Evolutionary conservation across 2,888 invertebrate genomes (phyloP), one percentile per base, ranked within the genome.

Genomic region (Netelia melanura): DNA sequence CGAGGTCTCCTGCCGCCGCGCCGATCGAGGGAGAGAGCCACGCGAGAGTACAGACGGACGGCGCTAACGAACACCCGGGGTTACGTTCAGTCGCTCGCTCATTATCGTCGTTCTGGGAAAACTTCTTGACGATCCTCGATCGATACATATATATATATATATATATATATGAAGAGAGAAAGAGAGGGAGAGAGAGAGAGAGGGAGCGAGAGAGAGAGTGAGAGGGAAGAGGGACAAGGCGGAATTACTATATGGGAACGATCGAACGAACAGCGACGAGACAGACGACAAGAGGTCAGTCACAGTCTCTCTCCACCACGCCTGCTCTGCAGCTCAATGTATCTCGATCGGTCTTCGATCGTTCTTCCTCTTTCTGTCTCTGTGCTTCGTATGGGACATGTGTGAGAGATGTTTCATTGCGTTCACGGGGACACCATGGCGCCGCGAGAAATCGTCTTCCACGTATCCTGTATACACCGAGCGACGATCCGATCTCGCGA

Each of bases 81-180:
- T 77, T 83, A 80, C 78, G 75, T 72, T 71, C 52, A 71, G 64
- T 80, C 79, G 79, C 61, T 71, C 78, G 81, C 83, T 86, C 87
- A 76, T 84, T 83, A 86, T 86, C 86, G 81, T 70, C 80, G 83
- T 87, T 87, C 85, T 81, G 76, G 85, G 86, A 87, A 87, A 85
- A 83, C 78, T 82, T 81, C 79, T 84, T 76, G 81, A 83, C 80
- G 82, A 83, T 85, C 56, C 68, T 76, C 82, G 85, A 85, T 85
- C 85, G 82, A 85, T 85, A 77, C 43, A 75, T 72, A 62, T 62
- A 76, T 48, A 48, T 48, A 48, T 48, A 48, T 48, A 48, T 48
- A 48, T 48, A 48, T 58, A 21, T 58, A 82, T 21, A 64, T 6
- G 79, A 61, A 71, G 79, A 80, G 72, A 67, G 68, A 43, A 43